A percentile compares a stretch with the other conserved stretches of the same genome.
Evolutionary conservation across 2,888 invertebrate genomes (phyloP).

Genomic region (Artemia sinica): DNA sequence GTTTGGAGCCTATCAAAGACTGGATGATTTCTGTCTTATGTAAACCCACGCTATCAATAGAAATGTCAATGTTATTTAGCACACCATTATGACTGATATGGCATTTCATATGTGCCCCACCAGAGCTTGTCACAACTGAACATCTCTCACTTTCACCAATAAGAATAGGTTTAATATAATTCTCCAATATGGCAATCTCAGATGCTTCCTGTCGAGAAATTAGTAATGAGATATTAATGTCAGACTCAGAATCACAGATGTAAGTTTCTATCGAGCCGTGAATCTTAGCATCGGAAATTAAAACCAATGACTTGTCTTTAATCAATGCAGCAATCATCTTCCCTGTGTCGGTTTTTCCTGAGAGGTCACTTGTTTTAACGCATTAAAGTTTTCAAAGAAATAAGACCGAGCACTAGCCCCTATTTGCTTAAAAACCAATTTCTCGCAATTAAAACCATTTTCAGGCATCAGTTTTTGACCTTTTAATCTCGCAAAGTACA

Average conservation of each 20-base stretch:
- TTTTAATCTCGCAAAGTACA: conserved; percentile 9
- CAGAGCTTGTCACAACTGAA: no score
- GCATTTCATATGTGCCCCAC: conserved; percentile 1
- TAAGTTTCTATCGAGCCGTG: conserved; percentile 14
- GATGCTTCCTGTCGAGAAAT: no score
- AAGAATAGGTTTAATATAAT: no score
- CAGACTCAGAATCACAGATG: conserved; percentile 11
- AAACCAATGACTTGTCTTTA: not conserved
- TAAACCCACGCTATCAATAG: not conserved
- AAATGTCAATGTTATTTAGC: not conserved
- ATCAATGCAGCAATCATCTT: not conserved
- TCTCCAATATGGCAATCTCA: no score
- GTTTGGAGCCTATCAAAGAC: not conserved
- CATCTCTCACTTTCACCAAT: no score
- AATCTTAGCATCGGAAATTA: not conserved
- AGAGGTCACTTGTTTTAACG: not conserved
- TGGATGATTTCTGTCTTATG: conserved; percentile 14
- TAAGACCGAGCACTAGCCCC: conserved; percentile 6
- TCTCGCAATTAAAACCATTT: not conserved
- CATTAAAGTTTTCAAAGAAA: not conserved
- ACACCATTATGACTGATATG: not conserved
- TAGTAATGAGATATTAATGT: not conserved
- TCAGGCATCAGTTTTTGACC: not conserved
- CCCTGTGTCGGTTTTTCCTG: not conserved
- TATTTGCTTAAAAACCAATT: not conserved